A percentile compares a stretch with the other conserved stretches of the same genome.
Evolutionary conservation across 37 sponge, comb jelly and placozoan species (phyloP).

Genomic region (Ianthella basta): DNA sequence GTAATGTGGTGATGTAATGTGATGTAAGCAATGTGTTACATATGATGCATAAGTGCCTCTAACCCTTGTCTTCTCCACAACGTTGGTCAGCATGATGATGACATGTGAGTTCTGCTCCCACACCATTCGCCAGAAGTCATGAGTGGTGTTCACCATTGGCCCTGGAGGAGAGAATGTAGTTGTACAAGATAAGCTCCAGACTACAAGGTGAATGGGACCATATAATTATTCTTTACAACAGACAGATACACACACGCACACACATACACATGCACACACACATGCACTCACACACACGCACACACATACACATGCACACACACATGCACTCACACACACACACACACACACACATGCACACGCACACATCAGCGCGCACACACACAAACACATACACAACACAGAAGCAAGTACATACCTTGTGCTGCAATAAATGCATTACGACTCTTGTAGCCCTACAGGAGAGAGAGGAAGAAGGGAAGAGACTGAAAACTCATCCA

Average conservation of each 20-base stretch:
- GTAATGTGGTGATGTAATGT: too few relatives aligned
- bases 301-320: not conserved
- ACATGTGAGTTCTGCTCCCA: slow-evolving; percentile 70
- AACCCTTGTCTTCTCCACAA: slow-evolving; percentile 77
- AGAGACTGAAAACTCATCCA: not conserved
- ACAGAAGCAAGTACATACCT: too few relatives aligned
- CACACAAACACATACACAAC: too few relatives aligned
- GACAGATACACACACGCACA: not conserved
- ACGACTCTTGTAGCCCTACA: slow-evolving; percentile 58
- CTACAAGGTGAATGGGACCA: too few relatives aligned
- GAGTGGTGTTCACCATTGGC: slow-evolving; percentile 62
- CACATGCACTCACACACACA: slow-evolving; percentile 15
- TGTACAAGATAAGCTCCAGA: too few relatives aligned
- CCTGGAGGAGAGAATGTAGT: slow-evolving; percentile 1
- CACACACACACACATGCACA: slow-evolving; percentile 13
- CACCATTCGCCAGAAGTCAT: slow-evolving; percentile 85
- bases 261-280: not conserved
- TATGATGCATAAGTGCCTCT: slow-evolving; percentile 29
- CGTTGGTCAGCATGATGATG: slow-evolving; percentile 80
- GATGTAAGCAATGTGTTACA: too few relatives aligned
- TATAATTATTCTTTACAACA: too few relatives aligned
- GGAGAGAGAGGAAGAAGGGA: not conserved
- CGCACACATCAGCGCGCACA: too few relatives aligned
- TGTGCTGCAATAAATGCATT: slow-evolving; percentile 66
- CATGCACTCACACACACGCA: not conserved